Evolutionary conservation across 2,113 vertebrate genomes (phyloP), one percentile per base, ranked within the genome.

Genomic region (Nycticebus coucang): DNA sequence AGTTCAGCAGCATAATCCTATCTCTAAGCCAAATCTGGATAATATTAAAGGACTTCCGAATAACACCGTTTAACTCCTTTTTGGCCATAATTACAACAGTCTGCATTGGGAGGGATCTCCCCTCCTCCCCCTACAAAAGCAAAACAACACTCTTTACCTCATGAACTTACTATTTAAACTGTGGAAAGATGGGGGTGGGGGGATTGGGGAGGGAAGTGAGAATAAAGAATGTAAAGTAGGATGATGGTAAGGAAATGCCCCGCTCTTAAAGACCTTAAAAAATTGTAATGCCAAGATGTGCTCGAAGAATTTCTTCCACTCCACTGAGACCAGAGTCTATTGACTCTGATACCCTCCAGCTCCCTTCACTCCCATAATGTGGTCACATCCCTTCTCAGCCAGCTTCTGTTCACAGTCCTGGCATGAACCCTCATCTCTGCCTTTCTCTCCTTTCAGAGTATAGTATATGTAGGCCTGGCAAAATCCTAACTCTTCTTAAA

Each of bases 21-120:
- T 94, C 88, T 94, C 62, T 92, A 94, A 92, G 62, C 62, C 68
- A 90, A 94, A 93, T 96, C 85, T 79, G 93, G 86, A 78, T 93
- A 85, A 83, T 21, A 78, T 88, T 86, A 74, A 94, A 93, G 4
- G 57, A 91, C 91, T 92, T 93, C 62, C 68, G 87, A 96, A 95
- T 72, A 93, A 93, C 59, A 87, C 53, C 11, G 45, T n/a, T 90
- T 93, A 94, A 95, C 89, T 89, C 74, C 33, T 80, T 86, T 35
- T 94, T 82, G 86, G 24, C 79, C 10, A 60, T 35, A 80, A 95
- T 41, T 41, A 59, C 11, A 75, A 57, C 14, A 79, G 28, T 57
- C 17, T 91, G 26, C 35, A 17, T 50, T n/a, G 28, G 17, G 37
- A 71, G 24, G 35, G 11, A 28, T 37, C 30, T 45, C 6, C 2